phyloP scores from a whole-genome alignment of 2,113 vertebrate species.

The Verasper variegatus region DNA sequence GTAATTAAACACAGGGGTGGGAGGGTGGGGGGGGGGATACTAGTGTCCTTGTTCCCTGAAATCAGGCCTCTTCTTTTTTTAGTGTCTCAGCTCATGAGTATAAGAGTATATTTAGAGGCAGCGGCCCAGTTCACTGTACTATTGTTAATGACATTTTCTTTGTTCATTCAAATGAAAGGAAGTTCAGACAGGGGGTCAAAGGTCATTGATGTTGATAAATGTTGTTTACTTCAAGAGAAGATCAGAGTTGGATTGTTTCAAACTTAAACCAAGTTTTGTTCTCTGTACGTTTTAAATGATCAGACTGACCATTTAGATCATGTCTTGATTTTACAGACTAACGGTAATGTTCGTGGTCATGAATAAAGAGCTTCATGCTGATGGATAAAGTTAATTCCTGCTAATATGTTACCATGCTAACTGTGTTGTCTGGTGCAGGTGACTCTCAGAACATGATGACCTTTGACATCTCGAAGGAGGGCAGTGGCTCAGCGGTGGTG shows the following conservation, averaged over 20 bases:
- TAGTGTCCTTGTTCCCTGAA: conserved; percentile 45
- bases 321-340: too few species aligned
- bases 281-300: not conserved
- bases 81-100: conserved; percentile 35
- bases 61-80: conserved; percentile 65
- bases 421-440: conserved; percentile 78
- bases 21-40: not conserved
- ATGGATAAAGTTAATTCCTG: not conserved
- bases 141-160: conserved; percentile 26
- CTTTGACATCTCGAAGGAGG: conserved; percentile 93
- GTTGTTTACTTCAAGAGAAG: not conserved
- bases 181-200: not conserved
- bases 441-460: conserved; percentile 80
- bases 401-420: conserved; percentile 14
- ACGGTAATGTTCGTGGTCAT: too few species aligned
- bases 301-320: not conserved
- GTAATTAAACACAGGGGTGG: conserved; percentile 67
- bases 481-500: conserved; percentile 83
- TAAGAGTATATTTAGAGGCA: conserved; percentile 63
- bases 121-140: conserved; percentile 35
- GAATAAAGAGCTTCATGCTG: not conserved
- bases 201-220: not conserved
- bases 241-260: too few species aligned
- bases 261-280: too few species aligned
- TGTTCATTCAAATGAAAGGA: conserved; percentile 39